Evolutionary conservation across 2,888 invertebrate species (phyloP).

Genomic region (Tinea trinotella): DNA sequence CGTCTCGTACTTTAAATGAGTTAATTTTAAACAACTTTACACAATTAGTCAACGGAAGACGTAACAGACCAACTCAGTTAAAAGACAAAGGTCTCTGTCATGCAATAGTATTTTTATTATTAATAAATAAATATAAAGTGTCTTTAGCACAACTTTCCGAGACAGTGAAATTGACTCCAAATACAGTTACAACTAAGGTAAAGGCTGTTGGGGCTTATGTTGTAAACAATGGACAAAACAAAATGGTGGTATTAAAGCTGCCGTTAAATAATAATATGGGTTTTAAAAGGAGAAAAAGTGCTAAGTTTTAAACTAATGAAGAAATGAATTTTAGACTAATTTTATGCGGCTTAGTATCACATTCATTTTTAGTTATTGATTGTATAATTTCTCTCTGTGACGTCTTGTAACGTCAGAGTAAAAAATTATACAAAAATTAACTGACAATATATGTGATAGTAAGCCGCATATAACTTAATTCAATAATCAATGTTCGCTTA

Average conservation of each 20-base stretch:
- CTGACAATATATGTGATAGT: too few species aligned
- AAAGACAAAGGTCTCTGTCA: conserved; percentile 55
- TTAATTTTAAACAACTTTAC: conserved; percentile 42
- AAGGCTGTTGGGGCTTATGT: conserved; percentile 44
- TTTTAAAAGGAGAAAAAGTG: conserved; percentile 38
- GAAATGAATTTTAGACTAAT: too few species aligned
- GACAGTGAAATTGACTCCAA: conserved; percentile 36
- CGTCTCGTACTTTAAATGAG: conserved; percentile 45
- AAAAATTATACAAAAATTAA: too few species aligned
- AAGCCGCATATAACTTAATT: too few species aligned
- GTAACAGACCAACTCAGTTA: conserved; percentile 38
- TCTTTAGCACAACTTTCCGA: conserved; percentile 41
- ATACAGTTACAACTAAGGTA: conserved; percentile 37
- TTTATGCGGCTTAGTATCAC: too few species aligned
- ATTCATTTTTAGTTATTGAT: too few species aligned
- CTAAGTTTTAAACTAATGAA: conserved; percentile 43
- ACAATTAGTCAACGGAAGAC: conserved; percentile 30
- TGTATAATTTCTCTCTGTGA: too few species aligned
- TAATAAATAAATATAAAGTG: conserved; percentile 49
- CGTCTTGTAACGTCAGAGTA: too few species aligned
- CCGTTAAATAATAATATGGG: conserved; percentile 33
- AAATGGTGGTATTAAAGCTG: conserved; percentile 45
- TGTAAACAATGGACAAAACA: conserved; percentile 32
- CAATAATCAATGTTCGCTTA: too few species aligned
- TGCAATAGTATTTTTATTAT: conserved; percentile 44